phyloP scores from a whole-genome alignment of 1,140 invertebrate genomes.

The Bactericera cockerelli region DNA sequence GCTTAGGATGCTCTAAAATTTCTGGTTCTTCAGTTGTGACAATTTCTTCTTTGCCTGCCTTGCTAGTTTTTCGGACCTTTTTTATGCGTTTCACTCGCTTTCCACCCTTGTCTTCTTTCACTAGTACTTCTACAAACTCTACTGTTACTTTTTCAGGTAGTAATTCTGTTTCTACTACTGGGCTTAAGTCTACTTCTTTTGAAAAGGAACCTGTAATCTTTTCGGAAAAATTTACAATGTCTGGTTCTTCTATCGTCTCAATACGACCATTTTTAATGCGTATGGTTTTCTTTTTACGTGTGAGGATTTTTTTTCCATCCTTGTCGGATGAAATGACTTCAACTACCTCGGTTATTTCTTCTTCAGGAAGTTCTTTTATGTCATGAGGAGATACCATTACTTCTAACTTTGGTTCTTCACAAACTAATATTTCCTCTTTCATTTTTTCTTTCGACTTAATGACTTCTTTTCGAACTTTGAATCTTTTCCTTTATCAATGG shows the following conservation, averaged over 20 bases:
- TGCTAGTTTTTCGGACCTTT: neutral
- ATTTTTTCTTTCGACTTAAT: neutral
- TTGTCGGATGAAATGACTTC: neutral
- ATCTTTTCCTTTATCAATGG: neutral
- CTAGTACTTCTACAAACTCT: neutral
- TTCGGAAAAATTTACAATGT: neutral
- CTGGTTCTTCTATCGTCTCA: neutral
- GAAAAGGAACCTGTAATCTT: neutral
- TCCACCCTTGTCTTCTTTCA: slow-evolving; percentile 5
- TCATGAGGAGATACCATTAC: neutral
- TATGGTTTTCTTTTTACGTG: neutral
- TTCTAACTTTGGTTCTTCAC: neutral
- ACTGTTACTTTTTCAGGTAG: neutral
- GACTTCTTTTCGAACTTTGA: neutral
- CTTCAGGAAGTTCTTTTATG: neutral
- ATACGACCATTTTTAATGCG: neutral
- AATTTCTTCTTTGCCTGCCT: neutral
- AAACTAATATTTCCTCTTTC: neutral
- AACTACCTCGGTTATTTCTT: neutral
- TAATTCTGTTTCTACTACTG: neutral
- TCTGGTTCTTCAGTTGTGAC: neutral
- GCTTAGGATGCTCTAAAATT: slow-evolving; percentile 5
- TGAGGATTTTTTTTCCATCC: neutral
- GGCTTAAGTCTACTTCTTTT: neutral
- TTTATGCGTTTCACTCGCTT: neutral